A percentile compares a stretch with the other conserved stretches of the same genome.
These are phyloP conservation scores for Schizotus pectinicornis DNA, from an alignment of 2,888 invertebrate genomes.

Conservation along the genomic window DNA sequence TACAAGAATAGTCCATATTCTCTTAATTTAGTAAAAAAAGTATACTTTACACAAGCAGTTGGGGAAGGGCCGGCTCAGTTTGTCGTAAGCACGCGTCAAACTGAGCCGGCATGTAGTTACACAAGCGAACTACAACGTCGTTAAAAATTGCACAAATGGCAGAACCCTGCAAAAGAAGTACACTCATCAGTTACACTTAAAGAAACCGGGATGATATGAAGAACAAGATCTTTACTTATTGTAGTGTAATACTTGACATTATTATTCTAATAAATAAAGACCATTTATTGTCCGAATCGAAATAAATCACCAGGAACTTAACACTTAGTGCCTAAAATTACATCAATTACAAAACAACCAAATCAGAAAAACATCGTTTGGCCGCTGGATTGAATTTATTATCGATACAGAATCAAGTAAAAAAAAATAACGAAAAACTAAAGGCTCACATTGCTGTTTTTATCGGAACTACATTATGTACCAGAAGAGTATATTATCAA, in stretches of 20 bases:
- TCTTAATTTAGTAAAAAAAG: conserved; percentile 56
- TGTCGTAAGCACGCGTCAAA: conserved; percentile 15
- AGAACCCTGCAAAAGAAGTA: conserved; percentile 42
- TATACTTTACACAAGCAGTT: conserved; percentile 55
- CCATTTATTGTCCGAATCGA: conserved; percentile 31
- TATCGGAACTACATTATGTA: conserved; percentile 22
- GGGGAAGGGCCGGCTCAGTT: conserved; percentile 32
- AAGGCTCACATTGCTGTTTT: conserved; percentile 5
- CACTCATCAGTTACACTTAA: conserved; percentile 28
- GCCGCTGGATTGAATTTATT: conserved; percentile 32
- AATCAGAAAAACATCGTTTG: conserved; percentile 25
- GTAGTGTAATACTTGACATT: conserved; percentile 26
- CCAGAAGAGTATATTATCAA: conserved; percentile 40
- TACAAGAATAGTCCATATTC: conserved; percentile 60
- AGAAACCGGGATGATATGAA: conserved; percentile 28
- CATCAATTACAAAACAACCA: conserved; percentile 17
- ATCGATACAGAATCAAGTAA: conserved; percentile 14
- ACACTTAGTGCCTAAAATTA: conserved; percentile 40
- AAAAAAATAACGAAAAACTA: conserved; percentile 29
- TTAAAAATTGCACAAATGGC: conserved; percentile 52
- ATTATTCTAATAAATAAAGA: conserved; percentile 23
- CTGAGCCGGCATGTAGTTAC: conserved; percentile 42
- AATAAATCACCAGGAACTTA: conserved; percentile 42
- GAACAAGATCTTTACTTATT: conserved; percentile 21
- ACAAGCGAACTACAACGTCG: conserved; percentile 41